Evolutionary conservation across 2,888 invertebrate species (phyloP), one percentile per base, ranked within the genome.

Genomic region (Endotricha flammealis): DNA sequence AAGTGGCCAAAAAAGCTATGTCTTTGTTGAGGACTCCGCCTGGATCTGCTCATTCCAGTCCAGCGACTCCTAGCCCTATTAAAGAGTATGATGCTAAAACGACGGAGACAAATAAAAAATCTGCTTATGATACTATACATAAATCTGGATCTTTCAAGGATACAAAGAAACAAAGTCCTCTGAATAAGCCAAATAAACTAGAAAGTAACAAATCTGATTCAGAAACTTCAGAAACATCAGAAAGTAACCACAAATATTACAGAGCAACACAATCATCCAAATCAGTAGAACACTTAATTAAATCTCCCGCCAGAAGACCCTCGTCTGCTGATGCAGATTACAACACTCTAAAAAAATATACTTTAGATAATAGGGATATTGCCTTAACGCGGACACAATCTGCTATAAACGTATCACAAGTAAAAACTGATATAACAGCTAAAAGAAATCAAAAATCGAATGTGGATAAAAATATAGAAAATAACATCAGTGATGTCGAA

Each of bases 241-340:
- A 57, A 42, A 71, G 62, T 46, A 54, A 68, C 29, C 57, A 67
- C 47, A 54, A 62, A 31, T 58, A 62, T 47, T 54, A 58, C 28
- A 63, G 53, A 12, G 46, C 49, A 12, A 59, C 65, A n/a, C 56
- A 62, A 22, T 44, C 58, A 12, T 53, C 72, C 3, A 77, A 72
- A 44, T 69, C 72, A 8, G 62, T 74, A 35, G 76, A 82, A 17
- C 67, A 55, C 39, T 48, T 80, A 33, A 70, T 82, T 7, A 80
- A 74, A 41, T 81, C 86, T 20, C 82, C 83, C 13, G 71, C 70
- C 3, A 57, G 74, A 24, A 60, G 73, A 46, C 79, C 79, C n/a
- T 44, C 66, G 9, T 76, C 75, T 16, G 72, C 67, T 20, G 59
- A 56, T 44, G 50, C 57, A 14, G 61, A 63, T 39, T 57, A 66